Percentiles rank a stretch among this genome's conserved stretches.
phyloP scores from a whole-genome alignment of 1,140 invertebrate species.

The Melanaphis sacchari region DNA sequence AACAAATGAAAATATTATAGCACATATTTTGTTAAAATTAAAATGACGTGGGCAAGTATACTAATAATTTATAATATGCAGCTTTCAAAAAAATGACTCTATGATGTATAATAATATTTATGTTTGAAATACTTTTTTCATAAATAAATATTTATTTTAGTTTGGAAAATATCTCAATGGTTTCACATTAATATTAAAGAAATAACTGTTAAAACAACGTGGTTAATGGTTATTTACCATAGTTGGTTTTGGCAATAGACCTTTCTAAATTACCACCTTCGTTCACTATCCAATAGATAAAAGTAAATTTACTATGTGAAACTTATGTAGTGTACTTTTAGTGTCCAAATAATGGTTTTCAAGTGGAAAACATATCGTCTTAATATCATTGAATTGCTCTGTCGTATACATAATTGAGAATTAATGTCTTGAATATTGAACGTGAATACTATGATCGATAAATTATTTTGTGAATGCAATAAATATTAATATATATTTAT shows the following conservation, averaged over 20 bases:
- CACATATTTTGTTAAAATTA: too few relatives aligned
- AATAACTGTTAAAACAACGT: background rate
- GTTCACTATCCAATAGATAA: constrained; percentile 2
- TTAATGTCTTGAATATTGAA: background rate
- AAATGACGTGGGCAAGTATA: too few relatives aligned
- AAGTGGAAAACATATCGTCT: background rate
- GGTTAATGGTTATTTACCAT: background rate
- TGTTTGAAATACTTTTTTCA: background rate
- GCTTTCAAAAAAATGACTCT: too few relatives aligned
- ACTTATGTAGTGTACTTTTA: background rate
- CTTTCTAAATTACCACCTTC: background rate
- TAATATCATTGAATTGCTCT: background rate
- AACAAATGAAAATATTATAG: too few relatives aligned
- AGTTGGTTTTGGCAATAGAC: background rate
- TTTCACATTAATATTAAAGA: constrained; percentile 7
- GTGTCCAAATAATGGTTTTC: background rate
- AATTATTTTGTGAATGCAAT: background rate
- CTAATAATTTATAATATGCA: too few relatives aligned
- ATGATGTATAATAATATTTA: too few relatives aligned
- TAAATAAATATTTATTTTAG: background rate
- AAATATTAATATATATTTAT: background rate
- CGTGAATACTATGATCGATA: background rate
- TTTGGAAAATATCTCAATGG: background rate
- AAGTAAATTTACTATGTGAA: constrained; percentile 10
- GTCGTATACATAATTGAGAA: background rate